Percentiles rank a stretch among this genome's conserved stretches.
Conservation (phyloP, 2,113 vertebrate species). For the Phaethornis superciliosus region DNA sequence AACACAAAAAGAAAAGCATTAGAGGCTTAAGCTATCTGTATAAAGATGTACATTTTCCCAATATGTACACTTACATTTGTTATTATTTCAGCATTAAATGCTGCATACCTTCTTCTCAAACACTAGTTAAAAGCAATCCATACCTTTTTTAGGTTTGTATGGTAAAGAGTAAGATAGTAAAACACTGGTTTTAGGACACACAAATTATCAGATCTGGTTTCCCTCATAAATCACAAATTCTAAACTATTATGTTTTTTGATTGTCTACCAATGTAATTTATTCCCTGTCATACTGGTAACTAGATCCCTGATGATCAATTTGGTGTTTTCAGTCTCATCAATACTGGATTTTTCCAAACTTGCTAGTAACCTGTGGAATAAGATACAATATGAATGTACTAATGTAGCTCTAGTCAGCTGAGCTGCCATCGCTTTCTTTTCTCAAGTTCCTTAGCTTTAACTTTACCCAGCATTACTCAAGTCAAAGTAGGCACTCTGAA, state of each 20-base stretch:
- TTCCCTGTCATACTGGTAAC: background rate
- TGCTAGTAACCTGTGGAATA: background rate
- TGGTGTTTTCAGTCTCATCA: background rate
- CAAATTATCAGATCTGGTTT: background rate
- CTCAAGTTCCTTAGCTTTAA: background rate
- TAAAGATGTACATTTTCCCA: background rate
- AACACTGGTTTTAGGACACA: accelerated
- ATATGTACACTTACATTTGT: background rate
- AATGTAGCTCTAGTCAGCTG: background rate
- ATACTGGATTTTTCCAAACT: background rate
- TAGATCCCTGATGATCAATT: background rate
- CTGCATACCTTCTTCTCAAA: background rate
- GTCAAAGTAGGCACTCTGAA: background rate
- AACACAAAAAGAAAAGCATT: background rate
- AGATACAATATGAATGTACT: background rate
- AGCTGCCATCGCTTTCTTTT: background rate
- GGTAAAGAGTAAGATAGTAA: background rate
- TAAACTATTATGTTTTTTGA: background rate
- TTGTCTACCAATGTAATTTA: background rate
- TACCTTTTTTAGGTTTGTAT: background rate
- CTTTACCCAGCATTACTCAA: background rate
- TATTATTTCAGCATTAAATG: background rate
- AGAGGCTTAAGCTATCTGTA: background rate
- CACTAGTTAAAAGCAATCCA: background rate
- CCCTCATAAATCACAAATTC: background rate